phyloP scores from a whole-genome alignment of 2,797 vertebrate species.

The Diglossa cyanea region DNA sequence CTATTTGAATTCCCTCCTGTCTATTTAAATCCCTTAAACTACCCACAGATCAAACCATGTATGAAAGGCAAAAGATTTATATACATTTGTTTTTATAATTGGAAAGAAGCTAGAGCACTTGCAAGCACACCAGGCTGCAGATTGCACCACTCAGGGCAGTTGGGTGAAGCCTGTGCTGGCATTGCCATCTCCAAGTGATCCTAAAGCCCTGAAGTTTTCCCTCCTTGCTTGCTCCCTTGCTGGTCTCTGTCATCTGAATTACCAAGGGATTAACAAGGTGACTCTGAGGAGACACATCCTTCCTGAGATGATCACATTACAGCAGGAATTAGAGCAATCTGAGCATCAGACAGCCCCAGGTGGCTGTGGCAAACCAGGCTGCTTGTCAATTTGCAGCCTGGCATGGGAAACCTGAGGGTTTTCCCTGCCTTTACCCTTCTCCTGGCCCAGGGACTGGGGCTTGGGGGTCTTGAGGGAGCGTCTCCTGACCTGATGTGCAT shows the following conservation, averaged over 20 bases:
- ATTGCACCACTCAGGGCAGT: accelerated
- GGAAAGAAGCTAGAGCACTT: neutral
- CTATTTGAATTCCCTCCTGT: neutral
- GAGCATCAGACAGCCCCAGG: neutral
- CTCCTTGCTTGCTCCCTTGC: accelerated
- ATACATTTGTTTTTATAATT: neutral
- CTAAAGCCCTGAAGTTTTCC: neutral
- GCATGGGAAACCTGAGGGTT: neutral
- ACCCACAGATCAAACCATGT: neutral
- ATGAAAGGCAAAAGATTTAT: neutral
- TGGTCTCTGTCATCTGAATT: neutral
- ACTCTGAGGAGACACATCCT: neutral
- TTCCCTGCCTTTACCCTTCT: neutral
- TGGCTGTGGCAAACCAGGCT: neutral
- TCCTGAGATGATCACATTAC: neutral
- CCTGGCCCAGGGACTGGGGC: neutral
- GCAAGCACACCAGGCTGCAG: neutral
- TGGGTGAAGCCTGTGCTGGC: neutral
- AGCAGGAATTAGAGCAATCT: neutral
- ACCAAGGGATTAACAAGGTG: neutral
- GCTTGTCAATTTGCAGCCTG: neutral
- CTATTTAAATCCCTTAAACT: conserved; percentile 2
- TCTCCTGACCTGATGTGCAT: neutral
- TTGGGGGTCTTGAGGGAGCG: neutral
- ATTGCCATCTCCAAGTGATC: accelerated